Evolutionary conservation across 64 coral and sea anemone species (phyloP).

Genomic region (Acropora yongei): DNA sequence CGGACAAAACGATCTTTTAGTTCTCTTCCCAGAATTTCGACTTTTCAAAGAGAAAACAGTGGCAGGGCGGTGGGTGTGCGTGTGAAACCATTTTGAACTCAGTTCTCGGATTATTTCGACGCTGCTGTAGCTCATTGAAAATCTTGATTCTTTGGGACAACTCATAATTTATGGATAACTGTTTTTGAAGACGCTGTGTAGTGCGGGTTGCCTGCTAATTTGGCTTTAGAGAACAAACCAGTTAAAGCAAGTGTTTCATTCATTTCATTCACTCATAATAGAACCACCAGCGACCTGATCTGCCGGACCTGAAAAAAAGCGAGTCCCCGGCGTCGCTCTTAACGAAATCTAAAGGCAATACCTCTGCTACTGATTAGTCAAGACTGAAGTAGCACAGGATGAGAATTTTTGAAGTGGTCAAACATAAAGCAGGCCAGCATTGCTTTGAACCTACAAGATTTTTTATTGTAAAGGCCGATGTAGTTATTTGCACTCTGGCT

Average conservation of each 20-base stretch:
- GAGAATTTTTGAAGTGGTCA: too few species aligned
- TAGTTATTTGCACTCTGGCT: too few species aligned
- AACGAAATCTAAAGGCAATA: too few species aligned
- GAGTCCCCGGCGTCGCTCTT: neutral
- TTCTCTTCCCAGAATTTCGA: neutral
- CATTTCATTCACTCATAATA: neutral
- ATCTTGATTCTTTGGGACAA: constrained; percentile 2
- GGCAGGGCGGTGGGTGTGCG: neutral
- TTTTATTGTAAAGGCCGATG: too few species aligned
- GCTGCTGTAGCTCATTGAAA: constrained; percentile 31
- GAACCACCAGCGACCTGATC: constrained; percentile 20
- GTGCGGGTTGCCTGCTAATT: constrained; percentile 12
- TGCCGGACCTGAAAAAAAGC: neutral
- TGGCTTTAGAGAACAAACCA: constrained; percentile 12
- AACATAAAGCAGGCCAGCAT: too few species aligned
- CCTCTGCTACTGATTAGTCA: too few species aligned
- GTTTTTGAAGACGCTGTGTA: constrained; percentile 37
- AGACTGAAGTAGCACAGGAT: too few species aligned
- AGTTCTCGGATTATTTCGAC: neutral
- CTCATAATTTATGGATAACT: constrained; percentile 43
- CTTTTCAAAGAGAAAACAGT: neutral
- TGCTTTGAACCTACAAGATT: too few species aligned
- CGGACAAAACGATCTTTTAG: neutral
- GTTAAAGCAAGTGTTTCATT: constrained; percentile 38
- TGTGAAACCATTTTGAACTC: neutral